Conservation (phyloP, 2,797 vertebrate species). For the Triplophysa bombifrons region DNA sequence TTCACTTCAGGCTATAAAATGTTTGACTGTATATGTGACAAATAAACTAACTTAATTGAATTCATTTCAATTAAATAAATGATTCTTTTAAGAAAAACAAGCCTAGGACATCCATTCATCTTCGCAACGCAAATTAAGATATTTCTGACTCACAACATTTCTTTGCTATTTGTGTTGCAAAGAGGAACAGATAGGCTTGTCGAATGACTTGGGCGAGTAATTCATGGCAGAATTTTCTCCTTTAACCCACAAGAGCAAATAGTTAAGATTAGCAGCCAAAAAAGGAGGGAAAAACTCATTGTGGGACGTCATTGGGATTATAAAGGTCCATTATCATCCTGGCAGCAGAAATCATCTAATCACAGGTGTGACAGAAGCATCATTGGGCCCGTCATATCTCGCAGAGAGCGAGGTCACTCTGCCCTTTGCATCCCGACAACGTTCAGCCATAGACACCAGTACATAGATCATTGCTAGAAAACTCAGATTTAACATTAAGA, state of each 20-base stretch:
- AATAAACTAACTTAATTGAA: no score
- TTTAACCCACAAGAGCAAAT: neutral
- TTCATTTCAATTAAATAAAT: no score
- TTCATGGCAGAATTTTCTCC: no score
- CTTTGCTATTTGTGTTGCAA: no score
- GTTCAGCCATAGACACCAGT: neutral
- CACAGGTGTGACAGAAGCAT: slow-evolving; percentile 16
- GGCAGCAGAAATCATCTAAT: slow-evolving; percentile 11
- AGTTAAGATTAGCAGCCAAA: neutral
- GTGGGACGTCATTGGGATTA: slow-evolving; percentile 17
- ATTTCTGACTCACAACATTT: no score
- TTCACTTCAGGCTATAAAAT: no score
- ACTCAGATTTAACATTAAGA: neutral
- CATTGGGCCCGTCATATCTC: slow-evolving; percentile 5
- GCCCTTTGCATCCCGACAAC: neutral
- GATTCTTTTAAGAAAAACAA: no score
- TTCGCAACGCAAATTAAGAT: no score
- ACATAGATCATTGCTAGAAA: neutral
- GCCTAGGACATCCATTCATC: no score
- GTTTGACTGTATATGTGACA: no score
- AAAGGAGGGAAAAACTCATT: neutral
- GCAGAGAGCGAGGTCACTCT: slow-evolving; percentile 21
- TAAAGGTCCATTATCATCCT: neutral
- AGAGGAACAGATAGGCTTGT: no score
- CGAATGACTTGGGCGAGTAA: no score